Conservation (phyloP, 2,113 vertebrate genomes). For the Taxidea taxus region DNA sequence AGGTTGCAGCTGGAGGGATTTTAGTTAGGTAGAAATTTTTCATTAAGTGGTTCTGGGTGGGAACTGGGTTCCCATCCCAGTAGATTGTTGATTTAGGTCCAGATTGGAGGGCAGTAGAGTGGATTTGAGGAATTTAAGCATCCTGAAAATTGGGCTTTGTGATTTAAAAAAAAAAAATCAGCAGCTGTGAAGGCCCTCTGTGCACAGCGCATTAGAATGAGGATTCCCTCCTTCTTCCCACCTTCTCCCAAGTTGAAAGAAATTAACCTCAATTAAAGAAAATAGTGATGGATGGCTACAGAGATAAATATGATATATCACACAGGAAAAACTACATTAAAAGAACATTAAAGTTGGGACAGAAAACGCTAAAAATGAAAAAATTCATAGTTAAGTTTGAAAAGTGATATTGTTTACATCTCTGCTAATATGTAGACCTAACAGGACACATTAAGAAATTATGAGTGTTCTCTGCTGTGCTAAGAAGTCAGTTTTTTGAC, state of each 20-base stretch:
- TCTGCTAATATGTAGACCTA: slow-evolving; percentile 60
- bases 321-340: slow-evolving; percentile 81
- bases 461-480: slow-evolving; percentile 53
- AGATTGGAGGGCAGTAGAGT: slow-evolving; percentile 58
- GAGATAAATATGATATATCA: slow-evolving; percentile 82
- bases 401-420: slow-evolving; percentile 71
- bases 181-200: slow-evolving; percentile 77
- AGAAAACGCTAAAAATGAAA: slow-evolving; percentile 71
- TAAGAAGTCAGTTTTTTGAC: slow-evolving; percentile 51
- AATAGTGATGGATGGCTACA: slow-evolving; percentile 82
- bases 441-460: slow-evolving; percentile 66
- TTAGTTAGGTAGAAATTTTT: slow-evolving; percentile 59
- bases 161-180: slow-evolving; percentile 13
- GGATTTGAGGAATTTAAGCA: slow-evolving; percentile 49
- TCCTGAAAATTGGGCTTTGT: slow-evolving; percentile 20
- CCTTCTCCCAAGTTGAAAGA: slow-evolving; percentile 81
- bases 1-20: slow-evolving; percentile 68
- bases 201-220: slow-evolving; percentile 50
- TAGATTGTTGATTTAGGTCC: slow-evolving; percentile 61
- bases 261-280: slow-evolving; percentile 86
- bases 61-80: slow-evolving; percentile 57
- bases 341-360: slow-evolving; percentile 82
- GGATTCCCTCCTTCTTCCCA: slow-evolving; percentile 62
- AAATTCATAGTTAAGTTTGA: slow-evolving; percentile 66
- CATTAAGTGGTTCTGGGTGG: slow-evolving; percentile 63